These are phyloP conservation scores for Luffia ferchaultella DNA, from an alignment of 2,888 invertebrate genomes.

Conservation along the genomic window DNA sequence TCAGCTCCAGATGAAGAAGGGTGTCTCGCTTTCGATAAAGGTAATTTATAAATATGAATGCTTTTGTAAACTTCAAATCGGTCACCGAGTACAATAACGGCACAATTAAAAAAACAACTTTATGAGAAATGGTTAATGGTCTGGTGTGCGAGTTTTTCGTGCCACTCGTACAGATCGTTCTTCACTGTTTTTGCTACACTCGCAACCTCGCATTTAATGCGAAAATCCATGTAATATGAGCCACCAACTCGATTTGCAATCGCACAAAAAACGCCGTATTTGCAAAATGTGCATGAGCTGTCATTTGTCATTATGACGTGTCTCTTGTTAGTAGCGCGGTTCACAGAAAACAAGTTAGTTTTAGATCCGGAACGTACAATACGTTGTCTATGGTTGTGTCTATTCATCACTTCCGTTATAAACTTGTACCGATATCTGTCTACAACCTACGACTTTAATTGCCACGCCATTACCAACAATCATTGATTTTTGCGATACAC, in stretches of 20 bases:
- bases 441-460: background rate
- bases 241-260: slow-evolving; percentile 4
- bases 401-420: background rate
- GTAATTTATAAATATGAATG: too few species aligned
- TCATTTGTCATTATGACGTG: slow-evolving; percentile 4
- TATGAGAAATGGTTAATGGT: slow-evolving; percentile 7
- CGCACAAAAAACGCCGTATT: slow-evolving; percentile 2
- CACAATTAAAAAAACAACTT: too few species aligned
- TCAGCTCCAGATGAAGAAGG: slow-evolving; percentile 91
- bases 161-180: slow-evolving; percentile 11
- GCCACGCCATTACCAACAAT: background rate
- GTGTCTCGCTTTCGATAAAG: slow-evolving; percentile 90
- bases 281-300: slow-evolving; percentile 1
- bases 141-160: slow-evolving; percentile 12
- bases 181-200: background rate
- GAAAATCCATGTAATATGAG: slow-evolving; percentile 6
- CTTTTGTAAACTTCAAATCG: too few species aligned
- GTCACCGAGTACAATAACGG: too few species aligned
- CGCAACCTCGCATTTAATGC: background rate
- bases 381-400: background rate
- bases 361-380: background rate
- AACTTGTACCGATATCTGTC: background rate
- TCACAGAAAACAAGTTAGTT: background rate
- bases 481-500: background rate
- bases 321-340: slow-evolving; percentile 8